Base-by-base conservation (phyloP, 2,888 invertebrate genomes). In the Helleia helle region DNA sequence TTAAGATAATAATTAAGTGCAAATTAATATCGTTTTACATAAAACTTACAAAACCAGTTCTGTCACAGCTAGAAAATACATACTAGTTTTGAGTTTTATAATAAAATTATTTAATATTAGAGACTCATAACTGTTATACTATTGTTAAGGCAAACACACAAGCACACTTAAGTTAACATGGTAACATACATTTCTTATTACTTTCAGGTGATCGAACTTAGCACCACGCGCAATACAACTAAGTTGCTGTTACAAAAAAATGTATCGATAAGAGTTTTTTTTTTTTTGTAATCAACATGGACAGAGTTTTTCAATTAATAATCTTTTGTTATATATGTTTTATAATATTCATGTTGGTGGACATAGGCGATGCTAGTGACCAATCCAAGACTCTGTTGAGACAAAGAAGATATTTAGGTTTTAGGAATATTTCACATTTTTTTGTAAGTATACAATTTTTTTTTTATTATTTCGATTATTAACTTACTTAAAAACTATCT, bases 341-440 rank as follows among this genome's bases (percentile, higher is more conserved):
- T 12, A 45, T 74, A 36, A 53, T 62, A 6, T 68, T 64, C 40
- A 30, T 72, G 4, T 40, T 65, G 9, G 56, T 71, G 37, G 61
- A 68, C 39, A 52, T 51, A 2, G 58, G 66, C 36, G 65, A 66
- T 31, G 72, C 69, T 9, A 60, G 62, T 42, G 54, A 58, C 30
- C 52, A 52, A 36, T 47, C 43, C 8, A 38, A 41, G n/a, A n/a
- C n/a, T 22, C 49, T 56, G 30, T 53, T 59, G 13, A 61, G 73
- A 28, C 55, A 57, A n/a, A 65, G 42, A 31, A 59, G 77, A 43
- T 74, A 59, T 48, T 51, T 77, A 40, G 56, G 59, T 24, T 81
- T 81, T 41, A 43, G 52, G 28, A 81, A 81, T 49, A 56, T 59
- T 25, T 57, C 77, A 1, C 65, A 57, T 36, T 73, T 79, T 47